phyloP scores from a whole-genome alignment of 2,888 invertebrate species.

The Scaptomyza polygonia region DNA sequence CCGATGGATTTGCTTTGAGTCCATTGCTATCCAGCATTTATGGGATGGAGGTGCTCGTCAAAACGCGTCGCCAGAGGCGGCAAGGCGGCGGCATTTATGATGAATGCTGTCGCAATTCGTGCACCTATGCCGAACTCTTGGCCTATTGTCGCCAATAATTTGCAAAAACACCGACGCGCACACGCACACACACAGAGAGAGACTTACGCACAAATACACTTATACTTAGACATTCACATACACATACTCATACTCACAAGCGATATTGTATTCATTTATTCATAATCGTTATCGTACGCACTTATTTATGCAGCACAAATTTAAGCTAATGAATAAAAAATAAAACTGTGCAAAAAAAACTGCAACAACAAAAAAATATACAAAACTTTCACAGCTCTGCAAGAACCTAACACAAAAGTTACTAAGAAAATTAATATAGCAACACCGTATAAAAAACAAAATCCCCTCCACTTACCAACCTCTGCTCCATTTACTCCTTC shows the following conservation, averaged over 20 bases:
- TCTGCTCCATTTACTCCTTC: neutral
- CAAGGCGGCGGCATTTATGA: conserved; percentile 62
- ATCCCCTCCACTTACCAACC: neutral
- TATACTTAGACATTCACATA: conserved; percentile 6
- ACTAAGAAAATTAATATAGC: conserved; percentile 41
- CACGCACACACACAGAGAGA: neutral
- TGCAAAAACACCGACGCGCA: conserved; percentile 4
- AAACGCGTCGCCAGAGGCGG: conserved; percentile 59
- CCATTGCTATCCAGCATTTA: conserved; percentile 62
- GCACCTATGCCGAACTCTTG: conserved; percentile 61
- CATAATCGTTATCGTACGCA: conserved; percentile 65
- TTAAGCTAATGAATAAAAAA: conserved; percentile 79
- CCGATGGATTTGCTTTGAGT: conserved; percentile 28
- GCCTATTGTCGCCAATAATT: conserved; percentile 63
- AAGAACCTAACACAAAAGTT: conserved; percentile 54
- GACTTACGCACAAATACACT: conserved; percentile 6
- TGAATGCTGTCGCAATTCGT: conserved; percentile 72
- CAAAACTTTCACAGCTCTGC: conserved; percentile 55
- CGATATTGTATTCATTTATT: conserved; percentile 43
- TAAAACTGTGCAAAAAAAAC: conserved; percentile 64
- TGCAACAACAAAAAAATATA: neutral
- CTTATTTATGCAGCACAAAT: conserved; percentile 75
- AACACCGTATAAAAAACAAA: conserved; percentile 16
- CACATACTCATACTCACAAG: conserved; percentile 12
- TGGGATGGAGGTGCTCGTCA: conserved; percentile 56